These are phyloP conservation scores for Rhinopomastus cyanomelas DNA, from an alignment of 2,113 vertebrate genomes.

Conservation along the genomic window DNA sequence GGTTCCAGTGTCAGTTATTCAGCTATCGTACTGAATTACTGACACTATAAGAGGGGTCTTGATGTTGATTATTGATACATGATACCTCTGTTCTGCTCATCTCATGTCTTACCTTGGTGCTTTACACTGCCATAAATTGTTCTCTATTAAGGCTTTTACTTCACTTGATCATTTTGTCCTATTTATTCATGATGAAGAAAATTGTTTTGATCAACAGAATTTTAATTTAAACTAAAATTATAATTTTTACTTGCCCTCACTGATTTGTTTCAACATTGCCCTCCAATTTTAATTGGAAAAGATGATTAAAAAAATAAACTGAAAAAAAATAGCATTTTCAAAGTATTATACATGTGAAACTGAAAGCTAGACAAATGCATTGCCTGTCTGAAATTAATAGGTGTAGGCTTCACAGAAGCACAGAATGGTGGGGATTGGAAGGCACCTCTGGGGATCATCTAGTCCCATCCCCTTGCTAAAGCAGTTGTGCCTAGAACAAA, in stretches of 20 bases:
- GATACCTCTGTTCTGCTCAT: not conserved
- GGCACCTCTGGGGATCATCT: too few relatives aligned
- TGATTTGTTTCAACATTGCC: not conserved
- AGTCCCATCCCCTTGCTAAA: too few relatives aligned
- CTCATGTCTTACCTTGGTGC: not conserved
- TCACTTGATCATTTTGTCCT: not conserved
- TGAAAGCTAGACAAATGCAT: not conserved
- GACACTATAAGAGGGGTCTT: not conserved
- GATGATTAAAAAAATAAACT: not conserved
- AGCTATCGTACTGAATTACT: not conserved
- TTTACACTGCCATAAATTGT: not conserved
- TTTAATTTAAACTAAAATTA: not conserved
- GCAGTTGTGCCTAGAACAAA: too few relatives aligned
- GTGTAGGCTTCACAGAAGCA: not conserved
- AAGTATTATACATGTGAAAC: not conserved
- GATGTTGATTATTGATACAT: not conserved
- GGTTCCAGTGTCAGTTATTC: not conserved
- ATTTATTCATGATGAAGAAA: not conserved
- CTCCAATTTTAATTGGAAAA: not conserved
- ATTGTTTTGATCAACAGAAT: not conserved
- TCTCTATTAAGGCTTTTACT: not conserved
- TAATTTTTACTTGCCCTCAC: not conserved
- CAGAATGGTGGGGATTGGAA: too few relatives aligned
- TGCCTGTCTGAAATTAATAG: not conserved
- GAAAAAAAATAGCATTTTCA: not conserved